These are phyloP conservation scores for Dreissena rostriformis DNA, from an alignment of 1,140 invertebrate genomes.

Conservation along the genomic window DNA sequence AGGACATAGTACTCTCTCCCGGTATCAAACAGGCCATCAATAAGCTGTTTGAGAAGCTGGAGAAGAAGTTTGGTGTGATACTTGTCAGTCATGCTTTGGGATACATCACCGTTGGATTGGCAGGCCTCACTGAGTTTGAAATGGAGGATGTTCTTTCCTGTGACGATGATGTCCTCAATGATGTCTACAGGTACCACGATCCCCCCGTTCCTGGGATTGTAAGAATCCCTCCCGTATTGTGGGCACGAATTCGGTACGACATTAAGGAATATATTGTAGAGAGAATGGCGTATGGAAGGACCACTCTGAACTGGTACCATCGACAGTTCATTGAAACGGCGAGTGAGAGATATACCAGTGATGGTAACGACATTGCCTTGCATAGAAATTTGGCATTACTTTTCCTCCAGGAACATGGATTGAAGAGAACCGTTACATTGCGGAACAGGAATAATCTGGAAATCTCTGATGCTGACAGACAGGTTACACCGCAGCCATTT, in stretches of 20 bases:
- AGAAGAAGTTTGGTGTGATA: slow-evolving; percentile 74
- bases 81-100: slow-evolving; percentile 87
- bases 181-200: slow-evolving; percentile 77
- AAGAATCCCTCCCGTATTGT: slow-evolving; percentile 83
- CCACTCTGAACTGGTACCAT: slow-evolving; percentile 91
- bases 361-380: slow-evolving; percentile 55
- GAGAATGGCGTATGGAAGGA: slow-evolving; percentile 83
- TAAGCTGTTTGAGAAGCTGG: slow-evolving; percentile 72
- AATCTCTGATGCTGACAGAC: slow-evolving; percentile 70
- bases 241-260: slow-evolving; percentile 86
- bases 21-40: slow-evolving; percentile 70
- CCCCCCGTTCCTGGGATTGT: slow-evolving; percentile 77
- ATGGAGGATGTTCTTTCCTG: slow-evolving; percentile 80
- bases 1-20: slow-evolving; percentile 54
- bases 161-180: slow-evolving; percentile 77
- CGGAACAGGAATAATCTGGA: slow-evolving; percentile 63
- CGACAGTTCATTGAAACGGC: slow-evolving; percentile 97
- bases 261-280: slow-evolving; percentile 87
- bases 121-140: slow-evolving; percentile 78
- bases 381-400: slow-evolving; percentile 67
- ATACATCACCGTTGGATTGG: slow-evolving; percentile 83
- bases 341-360: slow-evolving; percentile 92
- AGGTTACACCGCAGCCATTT: slow-evolving; percentile 71
- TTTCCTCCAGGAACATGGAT: slow-evolving; percentile 65
- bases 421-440: slow-evolving; percentile 66